Conservation (phyloP, 2,888 invertebrate genomes). For the Herminia tarsipennalis region DNA sequence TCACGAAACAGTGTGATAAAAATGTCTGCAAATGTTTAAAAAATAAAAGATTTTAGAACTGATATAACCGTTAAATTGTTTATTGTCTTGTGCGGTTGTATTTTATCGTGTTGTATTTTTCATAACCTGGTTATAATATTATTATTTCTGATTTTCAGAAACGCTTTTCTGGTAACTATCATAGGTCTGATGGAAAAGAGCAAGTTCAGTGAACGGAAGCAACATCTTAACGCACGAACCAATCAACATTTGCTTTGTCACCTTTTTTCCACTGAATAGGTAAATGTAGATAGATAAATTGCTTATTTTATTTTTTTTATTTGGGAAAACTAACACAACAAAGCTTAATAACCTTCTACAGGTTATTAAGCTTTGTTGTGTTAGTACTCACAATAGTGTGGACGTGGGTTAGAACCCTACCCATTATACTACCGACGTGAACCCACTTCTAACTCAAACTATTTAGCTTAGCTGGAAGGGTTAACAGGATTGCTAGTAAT, state of each 20-base stretch:
- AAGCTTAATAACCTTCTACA: too few relatives aligned
- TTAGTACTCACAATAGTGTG: too few relatives aligned
- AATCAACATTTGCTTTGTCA: neutral
- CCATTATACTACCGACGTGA: too few relatives aligned
- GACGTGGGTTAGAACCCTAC: too few relatives aligned
- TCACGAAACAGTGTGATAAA: slow-evolving; percentile 24
- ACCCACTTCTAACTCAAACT: too few relatives aligned
- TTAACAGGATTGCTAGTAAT: too few relatives aligned
- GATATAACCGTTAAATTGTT: slow-evolving; percentile 26
- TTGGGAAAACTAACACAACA: too few relatives aligned
- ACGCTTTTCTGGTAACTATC: neutral
- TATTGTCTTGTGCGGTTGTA: slow-evolving; percentile 8
- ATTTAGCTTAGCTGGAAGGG: too few relatives aligned
- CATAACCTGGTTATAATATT: neutral
- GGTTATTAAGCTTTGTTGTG: too few relatives aligned
- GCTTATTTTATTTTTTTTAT: too few relatives aligned
- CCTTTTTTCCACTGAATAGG: too few relatives aligned
- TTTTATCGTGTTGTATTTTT: neutral
- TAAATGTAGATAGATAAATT: too few relatives aligned
- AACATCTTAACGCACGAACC: neutral
- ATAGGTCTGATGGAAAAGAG: neutral
- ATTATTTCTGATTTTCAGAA: neutral
- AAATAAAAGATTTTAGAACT: slow-evolving; percentile 25
- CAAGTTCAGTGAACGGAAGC: neutral
- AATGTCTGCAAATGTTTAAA: slow-evolving; percentile 18